Evolutionary conservation across 2,797 vertebrate genomes (phyloP).

Genomic region (Hippoglossus hippoglossus): DNA sequence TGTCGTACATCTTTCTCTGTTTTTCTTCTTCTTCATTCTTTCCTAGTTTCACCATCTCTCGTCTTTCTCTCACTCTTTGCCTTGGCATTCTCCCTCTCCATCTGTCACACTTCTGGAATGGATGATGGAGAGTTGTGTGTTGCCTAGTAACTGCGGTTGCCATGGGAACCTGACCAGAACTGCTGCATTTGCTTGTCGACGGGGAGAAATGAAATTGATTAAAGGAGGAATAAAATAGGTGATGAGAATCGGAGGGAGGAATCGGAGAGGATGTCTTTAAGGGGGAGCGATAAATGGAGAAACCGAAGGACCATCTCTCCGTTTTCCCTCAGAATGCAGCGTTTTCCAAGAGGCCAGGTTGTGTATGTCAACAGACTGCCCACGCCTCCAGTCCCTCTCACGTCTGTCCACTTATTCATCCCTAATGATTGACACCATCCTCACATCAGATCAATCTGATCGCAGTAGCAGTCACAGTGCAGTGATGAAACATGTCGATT

Average conservation of each 20-base stretch:
- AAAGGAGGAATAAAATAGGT: slow-evolving; percentile 79
- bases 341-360: slow-evolving; percentile 17
- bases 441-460: slow-evolving; percentile 17
- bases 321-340: slow-evolving; percentile 47
- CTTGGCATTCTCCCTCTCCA: slow-evolving; percentile 68
- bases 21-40: neutral
- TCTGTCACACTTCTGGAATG: slow-evolving; percentile 87
- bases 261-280: slow-evolving; percentile 17
- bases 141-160: slow-evolving; percentile 87
- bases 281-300: slow-evolving; percentile 23
- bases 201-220: slow-evolving; percentile 85
- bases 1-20: slow-evolving; percentile 7
- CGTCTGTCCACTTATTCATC: slow-evolving; percentile 34
- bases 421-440: slow-evolving; percentile 7
- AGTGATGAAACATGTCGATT: neutral
- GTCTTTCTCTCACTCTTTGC: slow-evolving; percentile 23
- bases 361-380: slow-evolving; percentile 43
- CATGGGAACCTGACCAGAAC: slow-evolving; percentile 78
- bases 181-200: slow-evolving; percentile 77
- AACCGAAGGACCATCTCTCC: neutral
- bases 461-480: neutral
- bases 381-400: slow-evolving; percentile 40
- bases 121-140: slow-evolving; percentile 87
- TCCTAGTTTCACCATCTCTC: slow-evolving; percentile 9
- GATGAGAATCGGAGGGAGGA: slow-evolving; percentile 53